Base-by-base conservation (phyloP, 2,113 vertebrate genomes). In the Smithornis capensis region DNA sequence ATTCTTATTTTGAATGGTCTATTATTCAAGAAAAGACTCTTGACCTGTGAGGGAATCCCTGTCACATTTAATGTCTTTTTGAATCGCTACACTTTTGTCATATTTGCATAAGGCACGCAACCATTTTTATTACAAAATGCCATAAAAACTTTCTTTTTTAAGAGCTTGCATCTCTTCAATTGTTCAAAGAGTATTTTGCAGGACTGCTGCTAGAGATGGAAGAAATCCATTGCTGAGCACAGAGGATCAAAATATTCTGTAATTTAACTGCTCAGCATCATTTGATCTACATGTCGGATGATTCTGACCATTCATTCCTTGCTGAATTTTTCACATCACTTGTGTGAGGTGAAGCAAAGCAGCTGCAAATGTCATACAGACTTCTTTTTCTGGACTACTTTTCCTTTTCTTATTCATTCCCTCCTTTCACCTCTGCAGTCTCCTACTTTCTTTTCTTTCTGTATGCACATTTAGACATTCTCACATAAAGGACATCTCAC, bases 241-340 rank as follows among this genome's bases (percentile, higher is more conserved):
- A 70, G 18, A 76, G 10, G 21, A 79, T n/a, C 22, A 75, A 88
- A 90, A 44, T 33, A 76, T 37, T 77, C n/a, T 45, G 5, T 28
- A 94, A 77, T 14, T 55, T 24, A 87, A 17, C 50, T 42, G 33
- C 14, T 33, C 19, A 57, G 14, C 69, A 80, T 49, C 55, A 70
- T 29, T 62, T 12, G 18, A 38, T n/a, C 44, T 4, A 53, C 15
- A 21, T 24, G 21, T 33, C 0, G 0, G 45, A 76, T 1, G 0
- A 60, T 49, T 87, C 64, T 67, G 59, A 40, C 47, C 35, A 19
- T 80, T 62, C 45, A 70, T 19, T 62, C 77, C 22, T 16, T 49
- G 31, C 22, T 52, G 31, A 83, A 83, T 65, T 73, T 49, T 69
- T 79, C 33, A 33, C 13, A 45, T 52, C 37, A 52, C 14, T 89